A percentile compares a stretch with the other conserved stretches of the same genome.
Conservation (phyloP, 2,113 vertebrate species). For the Gila orcuttii region DNA sequence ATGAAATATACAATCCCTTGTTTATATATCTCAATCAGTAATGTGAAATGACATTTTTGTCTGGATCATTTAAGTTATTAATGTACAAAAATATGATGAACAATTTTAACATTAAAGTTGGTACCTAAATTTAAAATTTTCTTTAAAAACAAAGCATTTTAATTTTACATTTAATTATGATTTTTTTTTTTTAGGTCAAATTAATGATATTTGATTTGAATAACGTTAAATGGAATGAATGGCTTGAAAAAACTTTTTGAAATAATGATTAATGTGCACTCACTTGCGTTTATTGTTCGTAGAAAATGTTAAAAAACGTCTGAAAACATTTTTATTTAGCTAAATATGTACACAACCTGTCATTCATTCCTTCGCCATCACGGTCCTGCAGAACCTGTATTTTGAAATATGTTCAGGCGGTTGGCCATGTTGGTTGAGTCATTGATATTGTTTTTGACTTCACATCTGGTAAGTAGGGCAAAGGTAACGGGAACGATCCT, state of each 20-base stretch:
- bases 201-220: background rate
- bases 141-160: too few relatives aligned
- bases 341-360: background rate
- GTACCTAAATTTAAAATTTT: too few relatives aligned
- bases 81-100: too few relatives aligned
- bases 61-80: background rate
- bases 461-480: conserved; percentile 42
- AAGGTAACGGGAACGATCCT: conserved; percentile 45
- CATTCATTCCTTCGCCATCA: background rate
- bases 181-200: too few relatives aligned
- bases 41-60: background rate
- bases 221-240: background rate
- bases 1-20: background rate
- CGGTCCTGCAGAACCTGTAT: conserved; percentile 15
- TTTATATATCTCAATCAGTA: background rate
- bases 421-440: conserved; percentile 23
- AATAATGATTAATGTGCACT: background rate
- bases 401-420: conserved; percentile 25
- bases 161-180: too few relatives aligned
- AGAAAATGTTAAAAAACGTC: background rate
- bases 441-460: conserved; percentile 7
- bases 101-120: too few relatives aligned
- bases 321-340: background rate
- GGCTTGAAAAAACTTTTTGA: background rate
- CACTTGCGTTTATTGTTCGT: background rate